Conservation (phyloP, 2,888 invertebrate genomes). For the Eugnorisma glareosa region DNA sequence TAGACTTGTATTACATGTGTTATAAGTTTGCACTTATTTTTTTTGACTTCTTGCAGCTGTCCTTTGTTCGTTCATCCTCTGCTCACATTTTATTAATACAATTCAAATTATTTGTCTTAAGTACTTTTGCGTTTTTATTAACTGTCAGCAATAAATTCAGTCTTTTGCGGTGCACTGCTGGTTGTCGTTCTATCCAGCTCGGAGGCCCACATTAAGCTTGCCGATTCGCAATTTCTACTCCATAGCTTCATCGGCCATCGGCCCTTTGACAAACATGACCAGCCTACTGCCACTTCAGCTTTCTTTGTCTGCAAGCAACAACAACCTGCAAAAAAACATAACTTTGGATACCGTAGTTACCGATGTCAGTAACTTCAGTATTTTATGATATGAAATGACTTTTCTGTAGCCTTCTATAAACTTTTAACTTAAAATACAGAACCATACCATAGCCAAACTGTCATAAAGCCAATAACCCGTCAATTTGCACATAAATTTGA, state of each 20-base stretch:
- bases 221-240: not conserved
- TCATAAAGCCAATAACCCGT: constrained; percentile 36
- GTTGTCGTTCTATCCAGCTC: not conserved
- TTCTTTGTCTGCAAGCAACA: not conserved
- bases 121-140: not conserved
- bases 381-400: too few species aligned
- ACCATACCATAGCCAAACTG: not conserved
- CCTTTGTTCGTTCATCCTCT: not conserved
- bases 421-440: not conserved
- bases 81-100: not conserved
- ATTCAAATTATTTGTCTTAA: not conserved
- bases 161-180: not conserved
- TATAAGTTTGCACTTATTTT: not conserved
- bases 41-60: not conserved
- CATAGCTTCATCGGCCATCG: not conserved
- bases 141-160: not conserved
- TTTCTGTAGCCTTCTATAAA: not conserved
- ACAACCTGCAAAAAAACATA: not conserved
- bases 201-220: not conserved
- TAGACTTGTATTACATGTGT: not conserved
- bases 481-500: constrained; percentile 35
- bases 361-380: too few species aligned
- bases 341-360: not conserved
- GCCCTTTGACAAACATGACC: not conserved
- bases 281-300: not conserved